phyloP scores from a whole-genome alignment of 2,113 vertebrate genomes.

The Brachirus orientalis region DNA sequence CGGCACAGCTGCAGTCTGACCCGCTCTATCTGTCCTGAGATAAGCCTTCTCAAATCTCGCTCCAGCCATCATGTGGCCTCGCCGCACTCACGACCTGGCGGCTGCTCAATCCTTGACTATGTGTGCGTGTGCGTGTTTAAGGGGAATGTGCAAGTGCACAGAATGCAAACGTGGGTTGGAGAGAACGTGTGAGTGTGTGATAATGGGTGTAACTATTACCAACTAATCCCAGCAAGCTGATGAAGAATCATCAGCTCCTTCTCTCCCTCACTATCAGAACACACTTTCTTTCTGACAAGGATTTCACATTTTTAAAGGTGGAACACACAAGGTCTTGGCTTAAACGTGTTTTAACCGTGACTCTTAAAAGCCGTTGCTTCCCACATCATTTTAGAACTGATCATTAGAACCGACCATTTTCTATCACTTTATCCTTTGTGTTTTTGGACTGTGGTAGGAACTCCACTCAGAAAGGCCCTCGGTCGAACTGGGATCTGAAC shows the following conservation, averaged over 20 bases:
- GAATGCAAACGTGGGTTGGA: slow-evolving; percentile 50
- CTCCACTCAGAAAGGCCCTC: no score
- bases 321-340: background rate
- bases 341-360: no score
- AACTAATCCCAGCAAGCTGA: background rate
- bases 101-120: slow-evolving; percentile 69
- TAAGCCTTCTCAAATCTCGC: slow-evolving; percentile 85
- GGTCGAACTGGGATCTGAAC: no score
- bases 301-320: background rate
- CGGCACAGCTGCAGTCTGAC: slow-evolving; percentile 77
- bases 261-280: background rate
- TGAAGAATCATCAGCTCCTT: background rate
- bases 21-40: slow-evolving; percentile 78
- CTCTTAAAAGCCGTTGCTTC: no score
- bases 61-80: slow-evolving; percentile 76
- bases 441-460: no score
- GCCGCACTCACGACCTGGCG: slow-evolving; percentile 58
- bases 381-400: no score
- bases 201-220: slow-evolving; percentile 2
- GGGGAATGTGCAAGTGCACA: slow-evolving; percentile 47
- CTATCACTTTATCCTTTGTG: no score
- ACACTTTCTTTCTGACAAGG: background rate
- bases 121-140: slow-evolving; percentile 38
- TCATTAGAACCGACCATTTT: no score
- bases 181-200: slow-evolving; percentile 56